Evolutionary conservation across 2,888 invertebrate genomes (phyloP).

Genomic region (Apoda limacodes): DNA sequence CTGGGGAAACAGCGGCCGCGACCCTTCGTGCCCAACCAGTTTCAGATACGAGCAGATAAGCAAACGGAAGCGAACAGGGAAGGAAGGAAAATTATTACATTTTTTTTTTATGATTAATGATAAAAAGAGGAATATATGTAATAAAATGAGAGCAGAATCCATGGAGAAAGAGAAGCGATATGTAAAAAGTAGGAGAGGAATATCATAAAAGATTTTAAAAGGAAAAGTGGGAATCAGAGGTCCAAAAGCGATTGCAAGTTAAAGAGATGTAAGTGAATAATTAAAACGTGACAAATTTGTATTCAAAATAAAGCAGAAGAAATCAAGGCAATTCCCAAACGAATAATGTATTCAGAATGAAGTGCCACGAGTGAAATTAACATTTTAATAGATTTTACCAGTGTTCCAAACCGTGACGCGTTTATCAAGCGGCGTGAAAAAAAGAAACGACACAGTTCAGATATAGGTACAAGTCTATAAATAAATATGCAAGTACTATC

Average conservation of each 20-base stretch:
- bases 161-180: not conserved
- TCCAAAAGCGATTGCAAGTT: no score
- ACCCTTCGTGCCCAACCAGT: conserved; percentile 38
- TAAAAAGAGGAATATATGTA: not conserved
- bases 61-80: conserved; percentile 3
- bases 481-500: conserved; percentile 30
- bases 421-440: conserved; percentile 67
- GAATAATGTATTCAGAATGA: no score
- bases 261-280: no score
- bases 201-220: conserved; percentile 2
- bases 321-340: not conserved
- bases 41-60: conserved; percentile 6
- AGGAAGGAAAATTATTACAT: not conserved
- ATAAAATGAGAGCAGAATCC: not conserved
- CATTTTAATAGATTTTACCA: conserved; percentile 60
- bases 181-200: conserved; percentile 1
- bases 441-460: conserved; percentile 66
- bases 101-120: no score
- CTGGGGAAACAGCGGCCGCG: conserved; percentile 91
- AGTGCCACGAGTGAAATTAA: conserved; percentile 44
- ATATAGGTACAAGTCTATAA: conserved; percentile 45
- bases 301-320: not conserved
- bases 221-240: conserved; percentile 1
- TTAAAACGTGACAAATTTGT: no score
- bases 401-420: conserved; percentile 66